These are phyloP conservation scores for Nineta flava DNA, from an alignment of 2,888 invertebrate genomes.

Conservation along the genomic window DNA sequence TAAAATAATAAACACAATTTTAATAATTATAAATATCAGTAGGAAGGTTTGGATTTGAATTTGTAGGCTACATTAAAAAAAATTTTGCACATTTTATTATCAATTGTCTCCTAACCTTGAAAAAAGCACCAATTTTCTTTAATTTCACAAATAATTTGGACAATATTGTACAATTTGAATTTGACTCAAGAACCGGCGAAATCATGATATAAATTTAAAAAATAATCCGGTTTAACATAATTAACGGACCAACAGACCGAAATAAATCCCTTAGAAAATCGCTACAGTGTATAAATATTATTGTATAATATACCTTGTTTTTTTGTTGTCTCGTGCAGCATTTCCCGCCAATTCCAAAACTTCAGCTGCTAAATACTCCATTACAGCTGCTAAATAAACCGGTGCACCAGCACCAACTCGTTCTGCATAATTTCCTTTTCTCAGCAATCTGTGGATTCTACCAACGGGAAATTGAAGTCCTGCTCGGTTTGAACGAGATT, in stretches of 20 bases:
- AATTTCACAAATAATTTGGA: no score
- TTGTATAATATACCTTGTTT: constrained; percentile 26
- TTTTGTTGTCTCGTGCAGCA: constrained; percentile 52
- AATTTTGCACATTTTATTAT: no score
- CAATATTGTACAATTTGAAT: no score
- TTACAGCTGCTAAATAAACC: constrained; percentile 39
- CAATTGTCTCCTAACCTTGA: no score
- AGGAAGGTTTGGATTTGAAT: no score
- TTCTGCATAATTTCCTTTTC: constrained; percentile 45
- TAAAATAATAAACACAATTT: no score
- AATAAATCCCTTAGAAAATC: background rate
- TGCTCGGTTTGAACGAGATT: constrained; percentile 36
- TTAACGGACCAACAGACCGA: background rate
- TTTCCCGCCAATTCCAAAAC: constrained; percentile 50
- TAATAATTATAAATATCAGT: no score
- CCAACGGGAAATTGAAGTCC: constrained; percentile 44
- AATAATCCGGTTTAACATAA: background rate
- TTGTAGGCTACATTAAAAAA: no score
- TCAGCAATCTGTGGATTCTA: constrained; percentile 39
- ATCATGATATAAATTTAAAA: no score
- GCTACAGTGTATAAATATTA: background rate
- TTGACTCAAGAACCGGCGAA: no score
- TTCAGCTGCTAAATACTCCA: constrained; percentile 55
- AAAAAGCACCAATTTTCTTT: no score
- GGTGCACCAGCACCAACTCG: constrained; percentile 38